Conservation (phyloP, 2,113 vertebrate genomes). For the Toxotes jaculatrix region DNA sequence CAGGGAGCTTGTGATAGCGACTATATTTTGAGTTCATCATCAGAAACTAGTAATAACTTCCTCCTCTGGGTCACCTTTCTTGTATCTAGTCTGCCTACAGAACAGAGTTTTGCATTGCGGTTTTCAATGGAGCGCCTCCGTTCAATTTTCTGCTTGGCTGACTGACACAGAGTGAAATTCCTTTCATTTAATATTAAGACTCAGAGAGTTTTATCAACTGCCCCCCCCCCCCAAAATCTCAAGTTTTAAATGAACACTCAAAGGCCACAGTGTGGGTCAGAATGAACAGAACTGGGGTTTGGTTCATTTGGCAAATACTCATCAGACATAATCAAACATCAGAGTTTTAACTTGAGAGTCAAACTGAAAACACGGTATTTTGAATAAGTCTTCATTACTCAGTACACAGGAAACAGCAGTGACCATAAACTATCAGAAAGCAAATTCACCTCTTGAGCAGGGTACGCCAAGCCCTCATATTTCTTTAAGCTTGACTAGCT, state of each 20-base stretch:
- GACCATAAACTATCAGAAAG: background rate
- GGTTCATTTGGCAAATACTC: background rate
- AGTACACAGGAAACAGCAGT: background rate
- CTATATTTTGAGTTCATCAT: constrained; percentile 1
- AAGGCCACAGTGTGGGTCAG: background rate
- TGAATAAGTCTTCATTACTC: background rate
- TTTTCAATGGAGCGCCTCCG: constrained; percentile 20
- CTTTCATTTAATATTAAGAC: constrained; percentile 16
- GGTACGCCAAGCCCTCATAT: background rate
- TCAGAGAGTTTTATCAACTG: constrained; percentile 5
- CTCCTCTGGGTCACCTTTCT: constrained; percentile 4
- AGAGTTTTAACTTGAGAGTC: background rate
- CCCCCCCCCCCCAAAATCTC: background rate
- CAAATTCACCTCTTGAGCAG: too few relatives aligned
- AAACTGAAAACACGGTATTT: background rate
- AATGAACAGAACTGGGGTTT: background rate
- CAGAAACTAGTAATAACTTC: background rate
- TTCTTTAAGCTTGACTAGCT: too few relatives aligned
- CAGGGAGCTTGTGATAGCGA: background rate
- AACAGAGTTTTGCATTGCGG: background rate
- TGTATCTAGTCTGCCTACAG: constrained; percentile 3
- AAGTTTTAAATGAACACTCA: background rate
- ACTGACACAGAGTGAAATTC: constrained; percentile 6
- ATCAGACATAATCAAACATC: too few relatives aligned
- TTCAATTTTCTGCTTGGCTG: constrained; percentile 38